Evolutionary conservation across 2,797 vertebrate species (phyloP).

Genomic region (Myotis daubentonii): DNA sequence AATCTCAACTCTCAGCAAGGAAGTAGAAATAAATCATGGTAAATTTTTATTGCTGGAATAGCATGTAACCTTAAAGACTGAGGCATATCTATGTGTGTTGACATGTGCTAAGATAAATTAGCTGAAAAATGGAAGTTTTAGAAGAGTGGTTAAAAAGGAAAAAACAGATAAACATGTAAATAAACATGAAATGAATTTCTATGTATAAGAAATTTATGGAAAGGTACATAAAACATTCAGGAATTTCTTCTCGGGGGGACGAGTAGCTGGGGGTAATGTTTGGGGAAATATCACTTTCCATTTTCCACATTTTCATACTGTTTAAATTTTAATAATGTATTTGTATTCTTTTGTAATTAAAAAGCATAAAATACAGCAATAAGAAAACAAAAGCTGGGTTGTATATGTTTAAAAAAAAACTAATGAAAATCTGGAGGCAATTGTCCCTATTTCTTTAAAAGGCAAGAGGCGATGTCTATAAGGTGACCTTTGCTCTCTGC

Average conservation of each 20-base stretch:
- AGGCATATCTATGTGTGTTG: background rate
- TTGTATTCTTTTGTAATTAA: conserved; percentile 46
- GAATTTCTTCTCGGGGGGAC: conserved; percentile 30
- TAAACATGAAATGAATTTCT: too few relatives aligned
- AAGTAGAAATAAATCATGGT: background rate
- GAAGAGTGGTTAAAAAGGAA: background rate
- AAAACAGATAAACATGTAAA: conserved; percentile 11
- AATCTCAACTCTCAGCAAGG: background rate
- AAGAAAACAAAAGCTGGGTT: conserved; percentile 57
- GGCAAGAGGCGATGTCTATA: background rate
- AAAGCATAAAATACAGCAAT: conserved; percentile 56
- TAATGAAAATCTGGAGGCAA: background rate
- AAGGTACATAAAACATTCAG: background rate
- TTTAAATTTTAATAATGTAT: conserved; percentile 19
- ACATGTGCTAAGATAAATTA: background rate
- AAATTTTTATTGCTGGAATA: background rate
- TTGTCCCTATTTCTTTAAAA: background rate
- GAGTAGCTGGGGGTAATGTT: background rate
- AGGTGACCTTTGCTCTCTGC: background rate
- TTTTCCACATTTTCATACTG: conserved; percentile 17
- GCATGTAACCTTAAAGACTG: background rate
- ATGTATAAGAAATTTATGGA: background rate
- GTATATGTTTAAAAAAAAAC: background rate
- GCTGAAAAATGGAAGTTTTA: conserved; percentile 5
- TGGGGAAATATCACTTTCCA: background rate